These are phyloP conservation scores for Puffinus mauretanicus DNA, from an alignment of 2,113 vertebrate species.

Conservation along the genomic window DNA sequence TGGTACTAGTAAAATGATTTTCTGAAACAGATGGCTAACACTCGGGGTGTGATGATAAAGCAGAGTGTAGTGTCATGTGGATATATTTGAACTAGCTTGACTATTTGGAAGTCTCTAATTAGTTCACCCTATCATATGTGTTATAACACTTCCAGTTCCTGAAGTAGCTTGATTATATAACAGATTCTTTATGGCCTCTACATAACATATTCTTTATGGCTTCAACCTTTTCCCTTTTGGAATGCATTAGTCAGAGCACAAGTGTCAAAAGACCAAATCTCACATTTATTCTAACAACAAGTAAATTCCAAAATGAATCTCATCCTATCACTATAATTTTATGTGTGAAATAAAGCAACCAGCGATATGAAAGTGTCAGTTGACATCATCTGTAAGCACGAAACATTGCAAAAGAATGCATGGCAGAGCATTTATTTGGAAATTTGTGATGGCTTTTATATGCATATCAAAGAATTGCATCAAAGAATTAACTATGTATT, in stretches of 20 bases:
- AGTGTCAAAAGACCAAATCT: neutral
- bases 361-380: neutral
- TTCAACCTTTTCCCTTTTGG: neutral
- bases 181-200: neutral
- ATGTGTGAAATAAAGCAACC: neutral
- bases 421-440: neutral
- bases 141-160: neutral
- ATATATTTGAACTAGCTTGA: constrained; percentile 1
- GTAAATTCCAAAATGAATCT: neutral
- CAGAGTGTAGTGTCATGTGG: neutral
- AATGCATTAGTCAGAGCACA: neutral
- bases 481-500: neutral
- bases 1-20: neutral
- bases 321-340: neutral
- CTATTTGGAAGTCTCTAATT: constrained; percentile 13
- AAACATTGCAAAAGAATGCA: neutral
- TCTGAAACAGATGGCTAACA: constrained; percentile 42
- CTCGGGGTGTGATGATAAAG: constrained; percentile 24
- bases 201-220: neutral
- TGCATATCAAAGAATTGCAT: neutral
- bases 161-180: neutral
- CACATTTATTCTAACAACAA: neutral
- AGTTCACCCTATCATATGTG: neutral
- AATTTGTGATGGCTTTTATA: neutral
- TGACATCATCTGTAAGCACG: neutral